These are phyloP conservation scores for Equus quagga DNA, from an alignment of 2,113 vertebrate genomes.

Conservation along the genomic window DNA sequence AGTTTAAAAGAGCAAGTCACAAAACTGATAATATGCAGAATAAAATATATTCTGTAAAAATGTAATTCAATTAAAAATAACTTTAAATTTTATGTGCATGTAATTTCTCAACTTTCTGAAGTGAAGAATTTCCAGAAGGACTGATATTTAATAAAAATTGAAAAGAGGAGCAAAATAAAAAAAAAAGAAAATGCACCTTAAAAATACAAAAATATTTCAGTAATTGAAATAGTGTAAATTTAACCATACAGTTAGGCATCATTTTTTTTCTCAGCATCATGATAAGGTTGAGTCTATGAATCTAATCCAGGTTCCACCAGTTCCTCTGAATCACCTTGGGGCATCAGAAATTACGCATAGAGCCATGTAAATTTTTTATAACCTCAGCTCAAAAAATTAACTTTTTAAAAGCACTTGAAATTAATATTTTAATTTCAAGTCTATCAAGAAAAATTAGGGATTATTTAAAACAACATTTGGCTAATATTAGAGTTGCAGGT, in stretches of 20 bases:
- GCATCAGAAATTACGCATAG: not conserved
- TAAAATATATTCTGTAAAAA: not conserved
- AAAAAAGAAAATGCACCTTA: not conserved
- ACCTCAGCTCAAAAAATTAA: not conserved
- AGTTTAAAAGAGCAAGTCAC: not conserved
- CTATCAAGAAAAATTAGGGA: not conserved
- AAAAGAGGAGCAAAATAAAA: not conserved
- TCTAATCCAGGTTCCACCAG: not conserved
- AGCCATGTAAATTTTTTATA: not conserved
- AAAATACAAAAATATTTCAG: not conserved
- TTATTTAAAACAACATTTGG: not conserved
- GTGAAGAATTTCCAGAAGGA: not conserved
- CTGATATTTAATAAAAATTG: not conserved
- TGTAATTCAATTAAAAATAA: not conserved
- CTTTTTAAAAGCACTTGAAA: not conserved
- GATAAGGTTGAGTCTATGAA: not conserved
- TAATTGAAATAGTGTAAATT: not conserved
- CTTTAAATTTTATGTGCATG: not conserved
- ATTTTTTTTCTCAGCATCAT: not conserved
- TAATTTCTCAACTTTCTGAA: not conserved
- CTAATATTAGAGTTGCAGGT: not conserved
- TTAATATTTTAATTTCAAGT: constrained; percentile 25
- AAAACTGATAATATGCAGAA: not conserved
- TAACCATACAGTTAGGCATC: not conserved
- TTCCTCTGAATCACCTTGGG: not conserved